Percentiles rank a stretch among this genome's conserved stretches.
Evolutionary conservation across 2,888 invertebrate genomes (phyloP).

Genomic region (Rhabditoides inermis): DNA sequence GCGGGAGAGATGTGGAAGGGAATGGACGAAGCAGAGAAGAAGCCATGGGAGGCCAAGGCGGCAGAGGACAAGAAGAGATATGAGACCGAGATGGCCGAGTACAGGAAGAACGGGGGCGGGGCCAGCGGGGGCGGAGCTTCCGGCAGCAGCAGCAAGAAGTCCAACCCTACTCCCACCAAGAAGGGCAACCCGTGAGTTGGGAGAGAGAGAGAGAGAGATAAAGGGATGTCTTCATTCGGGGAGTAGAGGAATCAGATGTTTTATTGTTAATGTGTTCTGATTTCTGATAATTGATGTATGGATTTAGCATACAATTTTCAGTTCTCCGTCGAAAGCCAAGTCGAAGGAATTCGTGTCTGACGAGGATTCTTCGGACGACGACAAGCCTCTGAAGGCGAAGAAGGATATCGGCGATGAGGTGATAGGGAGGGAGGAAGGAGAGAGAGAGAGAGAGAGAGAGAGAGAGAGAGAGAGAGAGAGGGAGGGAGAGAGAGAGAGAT

Average conservation of each 20-base stretch:
- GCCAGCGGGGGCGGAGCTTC: neutral
- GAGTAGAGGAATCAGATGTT: too few species aligned
- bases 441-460: too few species aligned
- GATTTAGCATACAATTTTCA: too few species aligned
- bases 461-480: too few species aligned
- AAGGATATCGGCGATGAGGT: too few species aligned
- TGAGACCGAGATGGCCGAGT: slow-evolving; percentile 76
- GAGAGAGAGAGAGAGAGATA: too few species aligned
- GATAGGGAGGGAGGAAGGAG: too few species aligned
- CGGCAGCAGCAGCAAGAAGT: neutral
- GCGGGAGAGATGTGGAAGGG: slow-evolving; percentile 90
- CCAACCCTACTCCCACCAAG: slow-evolving; percentile 7
- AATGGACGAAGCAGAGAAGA: slow-evolving; percentile 56
- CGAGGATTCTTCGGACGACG: slow-evolving; percentile 21
- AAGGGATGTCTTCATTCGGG: too few species aligned
- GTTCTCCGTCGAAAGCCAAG: slow-evolving; percentile 27
- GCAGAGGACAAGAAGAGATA: slow-evolving; percentile 59
- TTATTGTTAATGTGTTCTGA: too few species aligned
- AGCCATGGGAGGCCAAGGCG: slow-evolving; percentile 5
- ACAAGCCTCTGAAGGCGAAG: slow-evolving; percentile 14
- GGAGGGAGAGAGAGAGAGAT: too few species aligned
- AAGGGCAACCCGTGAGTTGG: too few species aligned
- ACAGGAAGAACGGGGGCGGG: slow-evolving; percentile 58
- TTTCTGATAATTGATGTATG: too few species aligned
- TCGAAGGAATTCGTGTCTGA: slow-evolving; percentile 35